Evolutionary conservation across 2,113 vertebrate species (phyloP), one percentile per base, ranked within the genome.

Genomic region (Cinclus cinclus): DNA sequence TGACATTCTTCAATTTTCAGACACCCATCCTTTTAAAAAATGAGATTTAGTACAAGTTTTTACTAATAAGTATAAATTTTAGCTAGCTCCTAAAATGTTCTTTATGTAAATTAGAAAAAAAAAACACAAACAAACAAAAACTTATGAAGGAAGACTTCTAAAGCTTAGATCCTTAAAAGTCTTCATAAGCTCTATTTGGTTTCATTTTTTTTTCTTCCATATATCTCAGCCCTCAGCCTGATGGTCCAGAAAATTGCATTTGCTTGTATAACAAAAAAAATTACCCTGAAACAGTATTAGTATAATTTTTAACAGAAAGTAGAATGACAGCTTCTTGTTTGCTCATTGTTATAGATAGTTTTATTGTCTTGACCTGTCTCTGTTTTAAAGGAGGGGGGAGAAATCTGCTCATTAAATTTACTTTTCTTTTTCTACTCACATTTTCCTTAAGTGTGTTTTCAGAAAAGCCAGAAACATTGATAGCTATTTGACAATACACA

Each of bases 331-430:
- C 24, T 27, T 95, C n/a, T 81, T 75, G 14, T 91, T 95, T 87
- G 24, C 44, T 75, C 10, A 30, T n/a, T 44, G 3, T 55, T 63
- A 52, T 13, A 47, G 35, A 18, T 22, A 74, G 27, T 67, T 93
- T 42, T 89, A 71, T 63, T 92, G 60, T 89, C 30, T 79, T 75
- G 39, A 79, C 35, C 14, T 2, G 1, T 82, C 89, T 69, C 11
- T 92, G 49, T 80, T 88, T 44, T 62, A 76, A 96, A 89, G 33
- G 33, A 58, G 41, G 20, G 28, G n/a, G 41, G 10, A 89, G 44
- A 85, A 89, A 88, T 77, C 53, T 82, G 39, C 47, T 92, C 16
- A 24, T 95, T 84, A 95, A 82, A 87, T 39, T 87, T 79, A 44
- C 21, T 84, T 92, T 74, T 90, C 8, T 70, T 94, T 92, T 92